Percentiles rank a stretch among this genome's conserved stretches.
Evolutionary conservation across 2,113 vertebrate species (phyloP).

Genomic region (Callocephalon fimbriatum): DNA sequence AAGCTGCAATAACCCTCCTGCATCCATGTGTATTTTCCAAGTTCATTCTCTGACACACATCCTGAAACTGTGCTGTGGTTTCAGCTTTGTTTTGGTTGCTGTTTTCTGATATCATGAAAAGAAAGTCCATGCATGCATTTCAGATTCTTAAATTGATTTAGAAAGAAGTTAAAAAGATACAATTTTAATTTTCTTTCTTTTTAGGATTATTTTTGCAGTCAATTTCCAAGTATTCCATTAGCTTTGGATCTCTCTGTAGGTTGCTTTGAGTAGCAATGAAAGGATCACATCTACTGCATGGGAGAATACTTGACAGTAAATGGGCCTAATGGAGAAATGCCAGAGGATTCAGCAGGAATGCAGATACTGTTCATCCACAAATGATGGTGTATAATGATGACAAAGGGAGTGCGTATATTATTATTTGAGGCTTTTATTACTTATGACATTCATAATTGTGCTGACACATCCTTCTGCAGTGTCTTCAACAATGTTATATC

Average conservation of each 20-base stretch:
- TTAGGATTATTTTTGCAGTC: not conserved
- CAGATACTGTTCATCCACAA: not conserved
- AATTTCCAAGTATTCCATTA: not conserved
- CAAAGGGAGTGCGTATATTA: not conserved
- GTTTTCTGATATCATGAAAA: not conserved
- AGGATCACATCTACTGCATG: not conserved
- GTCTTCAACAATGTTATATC: not conserved
- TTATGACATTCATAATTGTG: conserved; percentile 20
- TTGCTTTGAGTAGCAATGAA: conserved; percentile 36
- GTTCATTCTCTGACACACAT: not conserved
- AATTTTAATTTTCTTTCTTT: not conserved
- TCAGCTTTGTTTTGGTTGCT: not conserved
- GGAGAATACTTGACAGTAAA: conserved; percentile 33
- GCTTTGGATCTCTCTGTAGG: not conserved
- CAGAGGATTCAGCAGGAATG: conserved; percentile 37
- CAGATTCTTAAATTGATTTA: not conserved
- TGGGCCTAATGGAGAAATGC: conserved; percentile 28
- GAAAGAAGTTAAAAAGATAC: not conserved
- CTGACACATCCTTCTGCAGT: not conserved
- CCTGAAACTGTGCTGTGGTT: not conserved
- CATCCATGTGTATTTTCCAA: not conserved
- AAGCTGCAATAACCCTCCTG: not conserved
- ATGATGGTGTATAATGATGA: not conserved
- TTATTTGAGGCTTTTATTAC: conserved; percentile 17
- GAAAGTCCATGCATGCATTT: not conserved